Evolutionary conservation across 2,113 vertebrate species (phyloP).

Genomic region (Ammodytes marinus): DNA sequence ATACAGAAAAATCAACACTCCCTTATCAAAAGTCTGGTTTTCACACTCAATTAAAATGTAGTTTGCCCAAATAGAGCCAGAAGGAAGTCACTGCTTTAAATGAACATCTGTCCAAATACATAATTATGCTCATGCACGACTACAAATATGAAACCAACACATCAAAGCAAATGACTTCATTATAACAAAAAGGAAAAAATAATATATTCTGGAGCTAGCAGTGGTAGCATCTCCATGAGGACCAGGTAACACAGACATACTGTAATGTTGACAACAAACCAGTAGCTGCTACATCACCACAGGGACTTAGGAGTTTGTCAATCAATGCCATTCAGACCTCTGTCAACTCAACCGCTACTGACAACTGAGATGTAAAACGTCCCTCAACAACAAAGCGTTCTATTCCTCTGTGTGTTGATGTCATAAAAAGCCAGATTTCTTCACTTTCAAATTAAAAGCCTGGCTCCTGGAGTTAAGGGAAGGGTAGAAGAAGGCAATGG

Average conservation of each 20-base stretch:
- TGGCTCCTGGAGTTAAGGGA: background rate
- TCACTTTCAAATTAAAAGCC: background rate
- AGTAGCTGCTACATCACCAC: background rate
- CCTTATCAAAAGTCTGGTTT: background rate
- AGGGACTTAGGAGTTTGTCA: background rate
- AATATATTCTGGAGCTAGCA: too few species aligned
- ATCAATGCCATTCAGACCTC: background rate
- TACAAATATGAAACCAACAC: background rate
- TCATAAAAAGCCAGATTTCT: background rate
- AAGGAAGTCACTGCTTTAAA: background rate
- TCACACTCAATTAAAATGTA: background rate
- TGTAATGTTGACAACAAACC: background rate
- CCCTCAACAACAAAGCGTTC: background rate
- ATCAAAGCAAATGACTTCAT: background rate
- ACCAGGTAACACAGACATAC: background rate
- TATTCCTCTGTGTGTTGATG: background rate
- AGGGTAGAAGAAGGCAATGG: too few species aligned
- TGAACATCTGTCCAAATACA: background rate
- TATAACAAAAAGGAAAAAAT: background rate
- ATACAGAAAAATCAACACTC: slow-evolving; percentile 10
- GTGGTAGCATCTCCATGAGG: too few species aligned
- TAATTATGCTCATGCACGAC: background rate
- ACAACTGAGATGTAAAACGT: too few species aligned
- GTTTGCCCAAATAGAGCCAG: background rate
- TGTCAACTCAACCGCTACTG: slow-evolving; percentile 8